Evolutionary conservation across 92 coral and sea anemone species (phyloP), one percentile per base, ranked within the genome.

Genomic region (Heliopora coerulea): DNA sequence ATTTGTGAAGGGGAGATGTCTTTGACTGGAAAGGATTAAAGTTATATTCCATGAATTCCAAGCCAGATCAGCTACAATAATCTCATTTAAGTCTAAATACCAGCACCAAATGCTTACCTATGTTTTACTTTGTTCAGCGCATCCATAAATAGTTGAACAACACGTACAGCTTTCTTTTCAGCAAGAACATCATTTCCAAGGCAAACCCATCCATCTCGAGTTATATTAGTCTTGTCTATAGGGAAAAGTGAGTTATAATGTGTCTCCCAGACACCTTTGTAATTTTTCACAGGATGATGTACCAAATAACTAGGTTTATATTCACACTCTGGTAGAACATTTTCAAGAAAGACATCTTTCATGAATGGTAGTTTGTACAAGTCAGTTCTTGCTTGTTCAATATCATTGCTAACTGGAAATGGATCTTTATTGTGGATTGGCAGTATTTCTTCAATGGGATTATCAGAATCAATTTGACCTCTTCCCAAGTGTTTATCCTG

Each of bases 221-320:
- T 30, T 67, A 78, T 49, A 62, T 68, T 19, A 56, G 56, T 78
- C 23, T 76, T 15, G 54, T 89, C 91, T 0, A 78, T 50, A 0
- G 97, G 97, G 67, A 70, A 89, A 13, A 89, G 33, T 0, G 97
- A 74, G 2, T 91, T 68, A 65, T 91, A 91, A 49, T 84, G 89
- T 13, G 74, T 76, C 80, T 88, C 91, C 96, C 96, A 91, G 13
- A 61, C 66, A 1, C 88, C 74, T 18, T 69, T 84, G 69, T 88
- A 91, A 18, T 86, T 69, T 1, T 26, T 54, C 29, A 88, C 29
- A 33, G 82, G 63, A 65, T 78, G 32, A 73, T 80, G 68, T 23
- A 40, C 54, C 34, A 82, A 72, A 63, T 93, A 93, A 65, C 96
- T 90, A 50, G 98, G 98, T 70, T 88, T 81, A 68, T 93, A 93